Evolutionary conservation across 2,888 invertebrate genomes (phyloP), one percentile per base, ranked within the genome.

Genomic region (Epinotia bilunana): DNA sequence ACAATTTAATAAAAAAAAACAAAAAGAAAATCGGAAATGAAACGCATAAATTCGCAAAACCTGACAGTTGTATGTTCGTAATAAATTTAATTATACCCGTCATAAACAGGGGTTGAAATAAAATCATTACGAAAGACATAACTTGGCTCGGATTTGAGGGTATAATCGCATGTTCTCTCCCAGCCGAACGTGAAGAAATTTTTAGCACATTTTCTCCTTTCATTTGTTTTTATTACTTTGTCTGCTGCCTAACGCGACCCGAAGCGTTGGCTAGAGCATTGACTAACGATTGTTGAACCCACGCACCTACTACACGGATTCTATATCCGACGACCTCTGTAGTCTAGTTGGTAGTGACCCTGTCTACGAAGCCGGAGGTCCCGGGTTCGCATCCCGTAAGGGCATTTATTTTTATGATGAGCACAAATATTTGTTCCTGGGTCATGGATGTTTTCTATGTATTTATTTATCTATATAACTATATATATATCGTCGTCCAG

Each of bases 51-150:
- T 88, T 88, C 87, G 79, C 73, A 77, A 76, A 83, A 83, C 58
- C 82, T 83, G 87, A 83, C 89, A 86, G 84, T 89, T 87, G 86
- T 84, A 84, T 84, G 84, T 85, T 83, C 84, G 83, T 82, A 86
- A 89, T 90, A 89, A 89, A 90, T 90, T 90, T 88, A 89, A 90
- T 90, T 90, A 90, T 84, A 80, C 80, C 86, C 81, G 81, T 87
- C 84, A 82, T 81, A 83, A 83, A 82, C 80, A 85, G 82, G 49
- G 58, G 69, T 46, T 49, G 69, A 60, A 69, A 74, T 70, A 53
- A 57, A 74, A 74, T 71, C 64, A 74, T 74, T 70, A 74, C 49
- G 60, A 71, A 71, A 64, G 70, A 71, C 68, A 76, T 60, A 71
- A 55, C 70, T 74, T 74, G 64, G 74, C 63, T n/a, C 20, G 70